These are phyloP conservation scores for Chiridota heheva DNA, from an alignment of 35 echinoderm and acorn worm genomes.

Conservation along the genomic window DNA sequence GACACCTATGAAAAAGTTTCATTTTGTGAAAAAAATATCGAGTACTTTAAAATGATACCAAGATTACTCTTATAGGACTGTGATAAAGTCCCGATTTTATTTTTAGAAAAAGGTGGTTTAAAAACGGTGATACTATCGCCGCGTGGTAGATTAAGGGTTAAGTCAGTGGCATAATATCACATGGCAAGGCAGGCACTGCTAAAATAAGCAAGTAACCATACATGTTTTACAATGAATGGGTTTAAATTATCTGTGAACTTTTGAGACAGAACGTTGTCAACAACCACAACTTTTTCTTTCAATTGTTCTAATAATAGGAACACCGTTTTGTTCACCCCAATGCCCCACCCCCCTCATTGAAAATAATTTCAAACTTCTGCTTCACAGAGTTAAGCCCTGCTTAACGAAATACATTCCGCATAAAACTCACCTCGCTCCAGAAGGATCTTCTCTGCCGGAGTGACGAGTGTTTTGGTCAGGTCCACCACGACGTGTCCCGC, in stretches of 20 bases:
- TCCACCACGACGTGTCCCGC: conserved; percentile 81
- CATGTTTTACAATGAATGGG: background rate
- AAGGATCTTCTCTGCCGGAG: conserved; percentile 90
- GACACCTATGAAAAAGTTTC: too few relatives aligned
- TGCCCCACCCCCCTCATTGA: background rate
- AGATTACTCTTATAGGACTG: too few relatives aligned
- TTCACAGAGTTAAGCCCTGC: background rate
- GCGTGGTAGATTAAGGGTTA: too few relatives aligned
- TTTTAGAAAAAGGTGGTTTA: too few relatives aligned
- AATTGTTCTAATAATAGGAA: background rate
- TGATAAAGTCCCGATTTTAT: too few relatives aligned
- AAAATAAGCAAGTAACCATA: too few relatives aligned
- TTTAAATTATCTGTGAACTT: background rate
- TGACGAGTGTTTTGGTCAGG: conserved; percentile 82
- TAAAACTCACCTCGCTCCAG: conserved; percentile 28
- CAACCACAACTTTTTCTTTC: background rate
- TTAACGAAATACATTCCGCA: background rate
- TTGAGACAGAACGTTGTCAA: background rate
- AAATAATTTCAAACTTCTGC: background rate
- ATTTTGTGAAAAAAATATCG: too few relatives aligned
- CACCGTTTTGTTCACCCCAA: background rate
- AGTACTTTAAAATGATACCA: too few relatives aligned
- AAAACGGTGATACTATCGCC: too few relatives aligned
- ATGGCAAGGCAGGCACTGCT: too few relatives aligned
- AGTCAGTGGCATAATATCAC: too few relatives aligned